These are phyloP conservation scores for Charadrius vociferus DNA, from an alignment of 2,113 vertebrate species.

Conservation along the genomic window DNA sequence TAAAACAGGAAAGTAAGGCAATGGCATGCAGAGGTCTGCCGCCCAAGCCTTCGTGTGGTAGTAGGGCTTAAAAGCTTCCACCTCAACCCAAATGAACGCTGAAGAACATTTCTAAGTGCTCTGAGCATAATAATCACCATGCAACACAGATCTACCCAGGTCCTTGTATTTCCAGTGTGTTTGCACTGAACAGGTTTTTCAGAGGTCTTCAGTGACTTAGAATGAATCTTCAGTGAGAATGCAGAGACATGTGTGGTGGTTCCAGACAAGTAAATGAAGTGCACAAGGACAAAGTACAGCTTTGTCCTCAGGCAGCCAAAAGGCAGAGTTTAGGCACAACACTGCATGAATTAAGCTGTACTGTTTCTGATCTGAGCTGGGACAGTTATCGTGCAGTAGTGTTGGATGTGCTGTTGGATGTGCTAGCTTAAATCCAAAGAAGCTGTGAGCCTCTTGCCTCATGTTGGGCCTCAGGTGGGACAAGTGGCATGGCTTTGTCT, in stretches of 20 bases:
- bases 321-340: not conserved
- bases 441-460: not conserved
- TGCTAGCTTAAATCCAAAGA: not conserved
- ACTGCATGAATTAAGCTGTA: not conserved
- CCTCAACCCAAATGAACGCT: not conserved
- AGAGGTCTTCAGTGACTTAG: not conserved
- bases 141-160: fast-evolving
- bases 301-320: not conserved
- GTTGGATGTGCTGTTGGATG: not conserved
- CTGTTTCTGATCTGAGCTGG: not conserved
- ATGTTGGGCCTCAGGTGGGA: not conserved
- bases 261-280: not conserved
- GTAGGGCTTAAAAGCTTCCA: not conserved
- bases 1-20: not conserved
- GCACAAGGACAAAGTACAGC: not conserved
- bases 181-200: not conserved
- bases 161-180: fast-evolving
- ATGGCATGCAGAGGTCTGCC: not conserved
- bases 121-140: not conserved
- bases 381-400: fast-evolving
- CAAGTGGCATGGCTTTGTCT: fast-evolving
- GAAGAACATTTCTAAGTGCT: not conserved
- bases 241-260: fast-evolving
- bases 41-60: not conserved
- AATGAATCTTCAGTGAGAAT: not conserved